These are phyloP conservation scores for Eubasilissa splendida DNA, from an alignment of 2,888 invertebrate genomes.

Conservation along the genomic window DNA sequence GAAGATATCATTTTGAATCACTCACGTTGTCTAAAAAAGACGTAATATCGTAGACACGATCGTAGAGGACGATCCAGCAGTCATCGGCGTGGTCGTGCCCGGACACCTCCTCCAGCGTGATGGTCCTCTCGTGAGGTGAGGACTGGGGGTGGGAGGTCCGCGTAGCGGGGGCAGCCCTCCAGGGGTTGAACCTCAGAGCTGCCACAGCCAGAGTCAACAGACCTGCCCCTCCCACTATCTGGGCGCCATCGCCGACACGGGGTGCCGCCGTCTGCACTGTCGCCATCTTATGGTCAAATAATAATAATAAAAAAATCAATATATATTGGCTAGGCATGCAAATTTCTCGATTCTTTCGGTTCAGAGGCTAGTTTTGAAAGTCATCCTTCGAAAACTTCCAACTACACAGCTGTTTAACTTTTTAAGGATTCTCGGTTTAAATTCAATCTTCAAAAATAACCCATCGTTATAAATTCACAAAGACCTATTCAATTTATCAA, in stretches of 20 bases:
- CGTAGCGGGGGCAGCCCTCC: constrained; percentile 59
- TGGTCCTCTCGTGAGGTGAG: constrained; percentile 68
- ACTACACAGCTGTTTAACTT: too few species aligned
- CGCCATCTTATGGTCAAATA: constrained; percentile 5
- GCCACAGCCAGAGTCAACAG: constrained; percentile 70
- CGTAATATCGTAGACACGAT: constrained; percentile 88
- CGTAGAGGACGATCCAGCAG: constrained; percentile 91
- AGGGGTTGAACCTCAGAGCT: constrained; percentile 69
- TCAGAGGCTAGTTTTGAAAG: too few species aligned
- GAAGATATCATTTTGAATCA: neutral
- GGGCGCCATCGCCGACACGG: neutral
- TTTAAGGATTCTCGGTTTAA: too few species aligned
- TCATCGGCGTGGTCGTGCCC: constrained; percentile 81
- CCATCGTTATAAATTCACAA: too few species aligned
- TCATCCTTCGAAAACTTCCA: too few species aligned
- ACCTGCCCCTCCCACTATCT: constrained; percentile 60
- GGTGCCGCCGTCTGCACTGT: constrained; percentile 20
- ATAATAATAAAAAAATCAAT: too few species aligned
- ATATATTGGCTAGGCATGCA: neutral
- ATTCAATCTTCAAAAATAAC: too few species aligned
- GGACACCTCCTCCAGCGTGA: constrained; percentile 83
- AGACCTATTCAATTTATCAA: too few species aligned
- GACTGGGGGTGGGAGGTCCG: constrained; percentile 60
- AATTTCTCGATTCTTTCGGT: too few species aligned
- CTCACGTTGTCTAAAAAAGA: constrained; percentile 80